These are phyloP conservation scores for Zaprionus ghesquierei DNA, from an alignment of 1,140 invertebrate genomes.

Conservation along the genomic window DNA sequence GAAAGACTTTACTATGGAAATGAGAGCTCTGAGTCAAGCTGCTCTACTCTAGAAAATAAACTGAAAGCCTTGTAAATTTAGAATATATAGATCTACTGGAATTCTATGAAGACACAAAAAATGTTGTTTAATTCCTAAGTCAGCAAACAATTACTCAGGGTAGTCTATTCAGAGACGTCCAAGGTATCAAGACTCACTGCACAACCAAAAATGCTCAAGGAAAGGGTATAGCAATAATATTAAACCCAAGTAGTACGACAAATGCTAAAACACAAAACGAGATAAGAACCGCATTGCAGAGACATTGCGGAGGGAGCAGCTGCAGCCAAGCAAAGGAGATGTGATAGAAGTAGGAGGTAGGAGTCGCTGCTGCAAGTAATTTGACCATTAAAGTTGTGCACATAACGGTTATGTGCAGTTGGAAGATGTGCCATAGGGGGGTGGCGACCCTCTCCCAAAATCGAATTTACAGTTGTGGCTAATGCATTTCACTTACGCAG, in stretches of 20 bases:
- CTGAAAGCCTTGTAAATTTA: not conserved
- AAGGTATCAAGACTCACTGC: not conserved
- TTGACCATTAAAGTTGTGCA: constrained; percentile 40
- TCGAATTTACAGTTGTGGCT: constrained; percentile 49
- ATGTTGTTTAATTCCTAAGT: not conserved
- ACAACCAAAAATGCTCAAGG: not conserved
- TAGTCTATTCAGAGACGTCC: accelerated
- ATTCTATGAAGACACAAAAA: not conserved
- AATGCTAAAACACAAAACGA: constrained; percentile 1
- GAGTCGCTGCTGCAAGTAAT: constrained; percentile 35
- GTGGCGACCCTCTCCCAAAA: constrained; percentile 18
- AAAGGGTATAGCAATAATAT: not conserved
- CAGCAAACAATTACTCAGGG: not conserved
- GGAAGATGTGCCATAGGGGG: not conserved
- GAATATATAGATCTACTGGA: no score
- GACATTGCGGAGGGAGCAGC: not conserved
- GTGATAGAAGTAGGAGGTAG: not conserved
- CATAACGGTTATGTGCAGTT: constrained; percentile 25
- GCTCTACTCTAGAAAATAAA: no score
- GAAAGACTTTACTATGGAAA: no score
- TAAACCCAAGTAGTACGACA: not conserved
- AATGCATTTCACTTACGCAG: constrained; percentile 63
- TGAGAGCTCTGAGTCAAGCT: no score
- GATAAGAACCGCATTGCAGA: constrained; percentile 1
- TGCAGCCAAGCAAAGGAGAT: not conserved